A percentile compares a stretch with the other conserved stretches of the same genome.
These are phyloP conservation scores for Python bivittatus DNA, from an alignment of 2,113 vertebrate species.

Conservation along the genomic window DNA sequence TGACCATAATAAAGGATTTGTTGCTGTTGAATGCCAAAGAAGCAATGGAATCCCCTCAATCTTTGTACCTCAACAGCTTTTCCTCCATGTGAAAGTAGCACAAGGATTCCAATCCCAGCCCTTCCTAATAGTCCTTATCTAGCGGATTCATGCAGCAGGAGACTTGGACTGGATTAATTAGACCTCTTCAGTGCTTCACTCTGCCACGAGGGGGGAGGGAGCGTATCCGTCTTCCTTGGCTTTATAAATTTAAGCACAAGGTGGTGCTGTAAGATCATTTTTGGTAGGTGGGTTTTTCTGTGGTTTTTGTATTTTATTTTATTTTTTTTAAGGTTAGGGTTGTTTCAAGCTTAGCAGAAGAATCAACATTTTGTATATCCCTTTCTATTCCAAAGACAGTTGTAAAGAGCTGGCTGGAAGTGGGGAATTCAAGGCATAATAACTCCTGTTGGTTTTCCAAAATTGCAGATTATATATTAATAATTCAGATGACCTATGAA, in stretches of 20 bases:
- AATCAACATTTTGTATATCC: neutral
- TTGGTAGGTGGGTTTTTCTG: neutral
- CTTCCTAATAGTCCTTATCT: neutral
- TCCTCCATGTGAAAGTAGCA: too few species aligned
- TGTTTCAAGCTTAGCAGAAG: neutral
- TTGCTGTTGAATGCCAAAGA: neutral
- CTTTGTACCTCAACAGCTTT: neutral
- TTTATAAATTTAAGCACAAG: slow-evolving; percentile 41
- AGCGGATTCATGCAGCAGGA: neutral
- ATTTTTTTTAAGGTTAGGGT: neutral
- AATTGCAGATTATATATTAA: neutral
- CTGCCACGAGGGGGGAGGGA: neutral
- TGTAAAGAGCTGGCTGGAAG: neutral
- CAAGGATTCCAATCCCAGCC: neutral
- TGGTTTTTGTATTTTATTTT: neutral
- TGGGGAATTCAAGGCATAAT: neutral
- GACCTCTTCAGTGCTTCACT: neutral
- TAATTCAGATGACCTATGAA: neutral
- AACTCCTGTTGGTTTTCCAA: neutral
- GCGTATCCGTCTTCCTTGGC: neutral
- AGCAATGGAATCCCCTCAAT: neutral
- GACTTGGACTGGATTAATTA: neutral
- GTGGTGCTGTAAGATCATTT: slow-evolving; percentile 41
- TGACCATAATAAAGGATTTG: neutral
- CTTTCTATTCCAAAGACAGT: neutral